Percentiles rank a stretch among this genome's conserved stretches.
phyloP scores from a whole-genome alignment of 2,888 invertebrate species.

The Hanleya hanleyi region DNA sequence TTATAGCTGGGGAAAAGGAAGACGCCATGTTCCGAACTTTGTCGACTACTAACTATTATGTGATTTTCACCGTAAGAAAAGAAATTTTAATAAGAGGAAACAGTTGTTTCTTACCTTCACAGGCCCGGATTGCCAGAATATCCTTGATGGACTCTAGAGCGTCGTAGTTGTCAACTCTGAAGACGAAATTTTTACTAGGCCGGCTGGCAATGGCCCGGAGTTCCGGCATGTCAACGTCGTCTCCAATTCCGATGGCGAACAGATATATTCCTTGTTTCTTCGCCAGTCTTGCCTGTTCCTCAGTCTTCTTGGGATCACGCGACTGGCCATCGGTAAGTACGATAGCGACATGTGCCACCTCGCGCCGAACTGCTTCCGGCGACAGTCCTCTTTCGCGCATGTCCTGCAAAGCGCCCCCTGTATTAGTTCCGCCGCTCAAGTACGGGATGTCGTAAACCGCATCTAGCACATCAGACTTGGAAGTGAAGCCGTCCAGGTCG shows the following conservation, averaged over 20 bases:
- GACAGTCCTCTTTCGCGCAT: slow-evolving; percentile 42
- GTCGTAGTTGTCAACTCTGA: slow-evolving; percentile 59
- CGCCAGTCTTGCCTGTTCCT: slow-evolving; percentile 46
- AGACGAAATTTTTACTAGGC: slow-evolving; percentile 56
- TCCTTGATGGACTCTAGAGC: slow-evolving; percentile 60
- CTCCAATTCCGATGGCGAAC: slow-evolving; percentile 68
- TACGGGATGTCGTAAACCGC: slow-evolving; percentile 32
- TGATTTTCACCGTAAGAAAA: too few species aligned
- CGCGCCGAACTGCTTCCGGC: slow-evolving; percentile 36
- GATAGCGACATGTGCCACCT: slow-evolving; percentile 55
- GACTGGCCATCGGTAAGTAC: slow-evolving; percentile 65
- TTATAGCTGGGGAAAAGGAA: too few species aligned
- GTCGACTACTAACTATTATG: too few species aligned
- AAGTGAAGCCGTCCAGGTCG: slow-evolving; percentile 36
- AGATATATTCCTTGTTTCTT: slow-evolving; percentile 58
- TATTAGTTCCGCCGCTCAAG: slow-evolving; percentile 40
- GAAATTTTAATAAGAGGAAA: too few species aligned
- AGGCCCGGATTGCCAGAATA: slow-evolving; percentile 59
- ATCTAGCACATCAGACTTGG: slow-evolving; percentile 36
- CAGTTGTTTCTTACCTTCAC: slow-evolving; percentile 14
- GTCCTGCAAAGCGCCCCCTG: slow-evolving; percentile 37
- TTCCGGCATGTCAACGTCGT: slow-evolving; percentile 52
- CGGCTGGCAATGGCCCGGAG: slow-evolving; percentile 60
- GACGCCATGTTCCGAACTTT: too few species aligned
- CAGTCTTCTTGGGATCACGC: slow-evolving; percentile 45